phyloP scores from a whole-genome alignment of 2,888 invertebrate genomes.

The Drosophila aldrichi region DNA sequence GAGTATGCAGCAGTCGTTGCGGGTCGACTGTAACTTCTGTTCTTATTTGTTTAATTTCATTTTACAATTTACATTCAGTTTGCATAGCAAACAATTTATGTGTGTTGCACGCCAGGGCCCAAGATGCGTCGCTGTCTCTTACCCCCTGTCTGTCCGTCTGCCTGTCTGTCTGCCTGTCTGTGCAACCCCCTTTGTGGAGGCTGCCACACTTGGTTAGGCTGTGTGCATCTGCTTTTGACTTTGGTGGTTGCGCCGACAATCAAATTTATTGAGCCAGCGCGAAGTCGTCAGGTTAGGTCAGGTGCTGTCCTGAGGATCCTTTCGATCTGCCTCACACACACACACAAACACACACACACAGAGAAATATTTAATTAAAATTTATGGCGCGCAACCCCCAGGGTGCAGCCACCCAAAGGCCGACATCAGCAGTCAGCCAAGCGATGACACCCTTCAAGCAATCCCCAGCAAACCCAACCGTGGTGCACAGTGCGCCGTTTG shows the following conservation, averaged over 20 bases:
- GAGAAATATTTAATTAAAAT: slow-evolving; percentile 78
- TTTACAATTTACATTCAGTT: slow-evolving; percentile 57
- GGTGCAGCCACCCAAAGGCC: slow-evolving; percentile 51
- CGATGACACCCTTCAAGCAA: slow-evolving; percentile 69
- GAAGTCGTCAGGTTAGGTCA: slow-evolving; percentile 47
- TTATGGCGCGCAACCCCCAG: slow-evolving; percentile 72
- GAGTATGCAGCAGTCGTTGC: not conserved
- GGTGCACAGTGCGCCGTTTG: slow-evolving; percentile 2
- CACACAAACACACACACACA: slow-evolving; percentile 44
- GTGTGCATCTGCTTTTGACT: slow-evolving; percentile 5
- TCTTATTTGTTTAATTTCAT: slow-evolving; percentile 18
- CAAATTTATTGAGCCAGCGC: slow-evolving; percentile 65
- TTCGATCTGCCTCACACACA: slow-evolving; percentile 51
- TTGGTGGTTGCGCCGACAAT: slow-evolving; percentile 67
- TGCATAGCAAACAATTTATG: slow-evolving; percentile 59
- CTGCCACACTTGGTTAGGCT: slow-evolving; percentile 22
- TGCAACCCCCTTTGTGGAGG: slow-evolving; percentile 40
- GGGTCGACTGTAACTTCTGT: not conserved
- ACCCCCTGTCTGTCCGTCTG: not conserved
- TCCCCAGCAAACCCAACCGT: not conserved
- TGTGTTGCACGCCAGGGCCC: slow-evolving; percentile 18
- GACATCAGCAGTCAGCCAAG: slow-evolving; percentile 51
- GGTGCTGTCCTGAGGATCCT: slow-evolving; percentile 50
- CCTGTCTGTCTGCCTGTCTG: not conserved
- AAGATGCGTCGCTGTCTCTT: not conserved